Base-by-base conservation (phyloP, 2,113 vertebrate species). In the Aix galericulata region DNA sequence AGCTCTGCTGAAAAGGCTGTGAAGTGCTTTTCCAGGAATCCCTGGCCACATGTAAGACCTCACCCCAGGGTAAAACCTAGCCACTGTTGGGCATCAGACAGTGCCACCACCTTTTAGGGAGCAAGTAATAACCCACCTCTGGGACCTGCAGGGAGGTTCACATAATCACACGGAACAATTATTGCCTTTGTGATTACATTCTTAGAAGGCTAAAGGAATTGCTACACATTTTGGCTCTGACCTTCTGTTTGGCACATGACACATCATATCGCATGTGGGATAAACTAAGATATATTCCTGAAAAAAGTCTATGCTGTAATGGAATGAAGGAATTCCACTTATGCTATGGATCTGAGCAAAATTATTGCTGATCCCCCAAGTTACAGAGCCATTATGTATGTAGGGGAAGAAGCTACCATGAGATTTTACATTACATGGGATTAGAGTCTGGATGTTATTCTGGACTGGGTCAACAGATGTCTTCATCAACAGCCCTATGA, bases 61-160 rank as follows among this genome's bases (percentile, higher is more conserved):
- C 22, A 77, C 7, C 8, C 20, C 13, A 55, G 22, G 36, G 14
- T 82, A 68, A 66, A 60, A 82, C 5, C 11, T 14, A 69, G n/a
- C 55, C 89, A 40, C 50, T 77, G 50, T 32, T 80, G 22, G 17
- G 52, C 22, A 67, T 21, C 40, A 55, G 72, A 23, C 8, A 82
- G 40, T 17, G 64, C 42, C 2, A 2, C 74, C 68, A 22, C 14
- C 17, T 63, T 88, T 94, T 40, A 63, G 74, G 20, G 46, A 64
- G 60, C 31, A 25, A 0, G 0, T 11, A 22, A 13, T 42, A 27
- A 17, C 79, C 15, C 10, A 17, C 9, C 29, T 55, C 34, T 5
- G 3, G 34, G 36, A 85, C 23, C 46, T 67, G 25, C 38, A 48
- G 34, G 56, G 29, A 76, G 25, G 7, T 46, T 63, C 1, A 67